phyloP scores from a whole-genome alignment of 2,113 vertebrate species.

The Nannospalax galili region DNA sequence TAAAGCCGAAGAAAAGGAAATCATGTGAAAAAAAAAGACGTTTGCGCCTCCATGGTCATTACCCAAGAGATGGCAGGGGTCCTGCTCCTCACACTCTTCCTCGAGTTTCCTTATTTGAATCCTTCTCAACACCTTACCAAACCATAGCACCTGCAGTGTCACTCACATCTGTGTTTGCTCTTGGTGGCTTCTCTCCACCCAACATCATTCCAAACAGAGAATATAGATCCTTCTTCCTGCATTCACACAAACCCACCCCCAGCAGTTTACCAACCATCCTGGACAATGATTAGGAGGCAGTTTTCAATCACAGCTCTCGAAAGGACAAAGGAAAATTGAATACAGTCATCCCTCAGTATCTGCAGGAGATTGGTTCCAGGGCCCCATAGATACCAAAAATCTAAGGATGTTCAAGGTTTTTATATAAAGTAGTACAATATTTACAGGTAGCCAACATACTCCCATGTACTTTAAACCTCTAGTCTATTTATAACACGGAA shows the following conservation, averaged over 20 bases:
- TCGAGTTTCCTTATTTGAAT: not conserved
- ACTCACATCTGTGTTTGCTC: not conserved
- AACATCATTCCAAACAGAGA: not conserved
- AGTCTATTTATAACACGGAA: not conserved
- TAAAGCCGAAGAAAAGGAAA: not conserved
- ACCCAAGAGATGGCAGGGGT: not conserved
- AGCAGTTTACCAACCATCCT: not conserved
- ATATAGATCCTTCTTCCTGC: not conserved
- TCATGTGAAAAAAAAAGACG: not conserved
- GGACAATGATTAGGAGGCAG: not conserved
- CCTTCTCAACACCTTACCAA: fast-evolving
- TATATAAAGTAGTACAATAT: not conserved
- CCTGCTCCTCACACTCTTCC: fast-evolving
- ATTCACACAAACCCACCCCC: not conserved
- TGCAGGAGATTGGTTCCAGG: not conserved
- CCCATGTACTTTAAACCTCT: not conserved
- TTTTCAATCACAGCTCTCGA: not conserved
- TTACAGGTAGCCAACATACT: not conserved
- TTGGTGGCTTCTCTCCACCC: not conserved
- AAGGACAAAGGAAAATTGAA: not conserved
- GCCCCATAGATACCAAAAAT: not conserved
- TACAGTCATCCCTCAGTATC: not conserved
- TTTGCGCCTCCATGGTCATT: too few relatives aligned
- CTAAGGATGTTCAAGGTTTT: not conserved
- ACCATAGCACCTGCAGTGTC: not conserved